A percentile compares a stretch with the other conserved stretches of the same genome.
Evolutionary conservation across 2,113 vertebrate species (phyloP).

Genomic region (Tringa solitaria): DNA sequence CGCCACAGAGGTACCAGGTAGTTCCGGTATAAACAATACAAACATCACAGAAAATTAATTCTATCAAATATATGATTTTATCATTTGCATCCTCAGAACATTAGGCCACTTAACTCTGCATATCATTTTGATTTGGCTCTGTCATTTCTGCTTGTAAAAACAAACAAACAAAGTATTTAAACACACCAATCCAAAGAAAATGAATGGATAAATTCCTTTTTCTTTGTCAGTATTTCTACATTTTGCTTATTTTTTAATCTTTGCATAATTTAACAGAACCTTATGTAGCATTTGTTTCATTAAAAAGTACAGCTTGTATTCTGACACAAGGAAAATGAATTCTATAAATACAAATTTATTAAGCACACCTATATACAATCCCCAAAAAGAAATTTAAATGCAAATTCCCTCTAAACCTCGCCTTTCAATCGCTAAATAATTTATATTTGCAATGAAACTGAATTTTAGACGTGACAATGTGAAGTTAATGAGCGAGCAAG

Average conservation of each 20-base stretch:
- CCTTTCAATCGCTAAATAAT: background rate
- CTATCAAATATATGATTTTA: background rate
- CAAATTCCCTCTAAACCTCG: background rate
- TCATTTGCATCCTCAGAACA: background rate
- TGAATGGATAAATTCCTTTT: background rate
- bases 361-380: background rate
- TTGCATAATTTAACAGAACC: background rate
- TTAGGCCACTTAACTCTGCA: background rate
- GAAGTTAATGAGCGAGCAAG: background rate
- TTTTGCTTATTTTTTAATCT: background rate
- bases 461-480: fast-evolving
- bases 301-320: background rate
- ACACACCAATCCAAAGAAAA: background rate
- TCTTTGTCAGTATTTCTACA: background rate
- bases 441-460: background rate
- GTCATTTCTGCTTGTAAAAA: background rate
- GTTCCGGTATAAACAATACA: background rate
- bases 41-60: background rate
- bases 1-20: background rate
- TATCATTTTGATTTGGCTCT: background rate
- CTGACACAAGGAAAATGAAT: background rate
- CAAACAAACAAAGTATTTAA: background rate
- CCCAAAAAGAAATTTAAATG: background rate
- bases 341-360: background rate
- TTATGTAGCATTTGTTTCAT: background rate